Conservation (phyloP, 1,140 invertebrate species). For the Tetranychus urticae region DNA sequence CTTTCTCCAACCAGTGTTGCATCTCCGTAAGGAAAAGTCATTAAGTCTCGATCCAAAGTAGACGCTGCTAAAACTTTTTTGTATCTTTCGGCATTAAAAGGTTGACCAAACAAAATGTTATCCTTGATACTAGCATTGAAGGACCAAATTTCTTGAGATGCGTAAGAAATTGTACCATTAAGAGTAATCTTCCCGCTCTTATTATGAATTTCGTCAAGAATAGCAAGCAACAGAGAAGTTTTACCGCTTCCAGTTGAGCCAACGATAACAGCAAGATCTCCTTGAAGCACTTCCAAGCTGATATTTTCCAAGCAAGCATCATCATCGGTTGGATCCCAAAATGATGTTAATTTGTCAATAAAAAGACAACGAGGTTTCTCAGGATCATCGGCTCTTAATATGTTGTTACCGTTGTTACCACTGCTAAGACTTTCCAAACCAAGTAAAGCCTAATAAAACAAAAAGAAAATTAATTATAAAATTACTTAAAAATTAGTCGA, state of each 20-base stretch:
- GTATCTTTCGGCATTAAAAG: conserved; percentile 19
- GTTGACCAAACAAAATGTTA: conserved; percentile 33
- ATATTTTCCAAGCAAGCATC: conserved; percentile 11
- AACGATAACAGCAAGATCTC: conserved; percentile 22
- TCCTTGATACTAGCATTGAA: conserved; percentile 24
- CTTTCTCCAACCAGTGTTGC: conserved; percentile 27
- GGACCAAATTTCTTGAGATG: conserved; percentile 68
- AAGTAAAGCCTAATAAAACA: not conserved
- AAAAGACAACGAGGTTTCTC: not conserved
- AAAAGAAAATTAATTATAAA: no score
- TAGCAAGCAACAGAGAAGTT: conserved; percentile 28
- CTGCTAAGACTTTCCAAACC: no score
- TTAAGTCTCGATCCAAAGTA: conserved; percentile 14
- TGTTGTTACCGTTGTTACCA: not conserved
- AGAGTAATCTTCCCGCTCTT: conserved; percentile 18
- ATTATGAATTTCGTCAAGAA: conserved; percentile 31
- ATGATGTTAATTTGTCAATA: not conserved
- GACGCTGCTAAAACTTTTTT: conserved; percentile 16
- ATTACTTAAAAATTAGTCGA: no score
- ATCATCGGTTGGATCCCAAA: not conserved
- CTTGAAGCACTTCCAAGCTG: conserved; percentile 14
- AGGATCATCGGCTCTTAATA: not conserved
- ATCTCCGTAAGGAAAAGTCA: conserved; percentile 23
- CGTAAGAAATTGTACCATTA: conserved; percentile 43
- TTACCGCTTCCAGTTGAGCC: conserved; percentile 25